These are phyloP conservation scores for Drosophila maculinotata DNA, from an alignment of 2,888 invertebrate species.

Conservation along the genomic window DNA sequence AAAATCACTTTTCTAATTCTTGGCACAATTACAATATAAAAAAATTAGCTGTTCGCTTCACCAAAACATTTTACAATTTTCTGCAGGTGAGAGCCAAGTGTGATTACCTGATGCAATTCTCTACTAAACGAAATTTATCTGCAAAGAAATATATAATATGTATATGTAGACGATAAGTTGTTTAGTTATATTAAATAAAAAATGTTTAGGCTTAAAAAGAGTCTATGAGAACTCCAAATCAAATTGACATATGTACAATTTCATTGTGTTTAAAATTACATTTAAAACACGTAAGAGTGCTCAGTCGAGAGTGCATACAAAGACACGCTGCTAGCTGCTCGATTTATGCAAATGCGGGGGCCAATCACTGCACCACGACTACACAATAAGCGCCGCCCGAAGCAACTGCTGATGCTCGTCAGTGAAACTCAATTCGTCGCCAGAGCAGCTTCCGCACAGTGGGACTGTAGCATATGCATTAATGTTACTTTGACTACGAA, in stretches of 20 bases:
- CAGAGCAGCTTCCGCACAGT: slow-evolving; percentile 39
- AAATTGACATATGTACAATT: background rate
- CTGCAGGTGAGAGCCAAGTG: slow-evolving; percentile 10
- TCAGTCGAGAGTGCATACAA: background rate
- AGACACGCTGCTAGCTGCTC: too few relatives aligned
- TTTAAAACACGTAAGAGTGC: too few relatives aligned
- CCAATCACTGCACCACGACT: slow-evolving; percentile 51
- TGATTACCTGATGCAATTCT: slow-evolving; percentile 17
- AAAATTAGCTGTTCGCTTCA: slow-evolving; percentile 22
- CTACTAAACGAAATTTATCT: slow-evolving; percentile 28
- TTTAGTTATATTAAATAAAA: background rate
- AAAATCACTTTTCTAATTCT: slow-evolving; percentile 14
- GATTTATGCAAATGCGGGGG: too few relatives aligned
- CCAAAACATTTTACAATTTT: slow-evolving; percentile 16
- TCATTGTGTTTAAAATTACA: too few relatives aligned
- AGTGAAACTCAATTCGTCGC: slow-evolving; percentile 15
- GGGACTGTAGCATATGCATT: slow-evolving; percentile 23
- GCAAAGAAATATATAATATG: slow-evolving; percentile 21
- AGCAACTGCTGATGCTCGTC: slow-evolving; percentile 25
- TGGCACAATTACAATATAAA: slow-evolving; percentile 33
- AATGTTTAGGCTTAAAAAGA: background rate
- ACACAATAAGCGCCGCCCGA: slow-evolving; percentile 35
- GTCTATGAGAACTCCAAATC: background rate
- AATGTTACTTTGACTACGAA: too few relatives aligned
- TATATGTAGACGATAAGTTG: background rate